Conservation (phyloP, 2,888 invertebrate genomes). For the Luperina nickerlii region DNA sequence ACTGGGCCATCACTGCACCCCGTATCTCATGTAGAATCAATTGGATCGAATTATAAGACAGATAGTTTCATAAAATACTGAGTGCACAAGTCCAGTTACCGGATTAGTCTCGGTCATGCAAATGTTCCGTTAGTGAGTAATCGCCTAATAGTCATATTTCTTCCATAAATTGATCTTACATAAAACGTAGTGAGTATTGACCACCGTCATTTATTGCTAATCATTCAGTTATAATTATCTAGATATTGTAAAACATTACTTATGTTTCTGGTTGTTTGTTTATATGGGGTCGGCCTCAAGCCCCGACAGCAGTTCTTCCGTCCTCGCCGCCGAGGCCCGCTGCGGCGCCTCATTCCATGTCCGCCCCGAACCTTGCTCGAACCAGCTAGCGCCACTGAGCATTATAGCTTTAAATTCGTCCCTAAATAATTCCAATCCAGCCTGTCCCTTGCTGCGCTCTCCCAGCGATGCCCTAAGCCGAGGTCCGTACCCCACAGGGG, state of each 20-base stretch:
- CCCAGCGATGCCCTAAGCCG: too few relatives aligned
- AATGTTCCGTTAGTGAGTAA: conserved; percentile 28
- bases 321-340: too few relatives aligned
- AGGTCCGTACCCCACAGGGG: too few relatives aligned
- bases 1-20: background rate
- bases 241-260: background rate
- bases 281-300: too few relatives aligned
- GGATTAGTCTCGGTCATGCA: conserved; percentile 52
- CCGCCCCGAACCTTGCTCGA: too few relatives aligned
- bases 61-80: conserved; percentile 24
- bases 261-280: background rate
- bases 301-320: too few relatives aligned
- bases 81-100: conserved; percentile 26
- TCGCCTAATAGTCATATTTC: conserved; percentile 22
- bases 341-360: too few relatives aligned
- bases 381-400: too few relatives aligned
- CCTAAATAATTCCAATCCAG: too few relatives aligned
- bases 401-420: too few relatives aligned
- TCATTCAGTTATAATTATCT: conserved; percentile 10
- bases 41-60: background rate
- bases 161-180: conserved; percentile 37
- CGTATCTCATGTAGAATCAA: background rate
- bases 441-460: too few relatives aligned
- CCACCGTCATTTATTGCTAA: conserved; percentile 28
- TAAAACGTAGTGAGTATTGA: conserved; percentile 30